phyloP scores from a whole-genome alignment of 1,140 invertebrate genomes.

The Sycophaga agraensis region DNA sequence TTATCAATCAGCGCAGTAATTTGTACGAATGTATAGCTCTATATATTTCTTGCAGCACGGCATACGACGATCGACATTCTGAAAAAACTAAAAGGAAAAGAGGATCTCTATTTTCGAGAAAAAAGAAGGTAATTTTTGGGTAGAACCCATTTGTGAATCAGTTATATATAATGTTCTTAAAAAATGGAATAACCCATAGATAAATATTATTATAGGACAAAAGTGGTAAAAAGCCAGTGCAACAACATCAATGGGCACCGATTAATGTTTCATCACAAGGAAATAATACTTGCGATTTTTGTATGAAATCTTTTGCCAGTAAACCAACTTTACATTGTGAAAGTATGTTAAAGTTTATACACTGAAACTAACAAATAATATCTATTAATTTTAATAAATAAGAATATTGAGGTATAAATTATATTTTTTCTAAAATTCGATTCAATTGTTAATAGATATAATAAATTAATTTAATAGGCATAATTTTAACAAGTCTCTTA shows the following conservation, averaged over 20 bases:
- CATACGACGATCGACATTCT: conserved; percentile 73
- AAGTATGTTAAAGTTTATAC: conserved; percentile 62
- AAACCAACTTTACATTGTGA: conserved; percentile 74
- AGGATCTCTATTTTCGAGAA: conserved; percentile 86
- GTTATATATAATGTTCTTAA: too few species aligned
- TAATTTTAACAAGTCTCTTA: too few species aligned
- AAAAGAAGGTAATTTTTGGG: conserved; percentile 71
- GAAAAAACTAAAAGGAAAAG: conserved; percentile 80
- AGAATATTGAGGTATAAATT: too few species aligned
- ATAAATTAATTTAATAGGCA: too few species aligned
- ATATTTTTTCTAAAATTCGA: too few species aligned
- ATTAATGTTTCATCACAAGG: conserved; percentile 56
- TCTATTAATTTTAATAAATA: background rate
- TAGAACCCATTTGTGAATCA: too few species aligned
- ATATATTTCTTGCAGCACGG: conserved; percentile 48
- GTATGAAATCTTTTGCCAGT: conserved; percentile 76
- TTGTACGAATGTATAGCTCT: too few species aligned
- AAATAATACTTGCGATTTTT: conserved; percentile 71
- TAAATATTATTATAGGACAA: conserved; percentile 43
- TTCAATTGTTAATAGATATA: too few species aligned
- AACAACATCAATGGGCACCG: conserved; percentile 73
- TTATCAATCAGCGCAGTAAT: too few species aligned
- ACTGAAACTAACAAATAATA: too few species aligned
- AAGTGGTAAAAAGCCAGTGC: conserved; percentile 50
- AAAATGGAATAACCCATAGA: too few species aligned